Evolutionary conservation across 2,888 invertebrate genomes (phyloP), one percentile per base, ranked within the genome.

Genomic region (Keiferia lycopersicella): DNA sequence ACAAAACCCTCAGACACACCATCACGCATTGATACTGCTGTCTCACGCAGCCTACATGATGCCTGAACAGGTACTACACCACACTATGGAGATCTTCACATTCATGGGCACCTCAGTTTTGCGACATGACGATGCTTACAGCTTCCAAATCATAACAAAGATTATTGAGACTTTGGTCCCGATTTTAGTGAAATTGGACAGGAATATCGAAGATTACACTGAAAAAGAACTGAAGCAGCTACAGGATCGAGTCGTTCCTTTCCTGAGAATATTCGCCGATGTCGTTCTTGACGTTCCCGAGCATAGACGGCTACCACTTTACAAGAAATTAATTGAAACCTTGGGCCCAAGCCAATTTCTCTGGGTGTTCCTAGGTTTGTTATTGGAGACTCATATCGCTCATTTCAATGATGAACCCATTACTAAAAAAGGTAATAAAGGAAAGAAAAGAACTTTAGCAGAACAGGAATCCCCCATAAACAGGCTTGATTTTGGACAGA

Each of bases 41-140:
- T 94, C 96, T 0, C 94, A 96, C 65, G 95, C 96, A 14, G 97
- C 98, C 0, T 92, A 93, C 34, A 92, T 97, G 76, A 92, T 96
- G 65, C 98, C 98, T 0, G 94, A 95, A 66, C 95, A 96, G 86
- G 97, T 99, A 0, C 88, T 99, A 16, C 96, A 97, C 78, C 97
- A 98, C 76, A 96, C 98, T 3, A 98, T 99, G 95, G 96, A 98
- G 22, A 97, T 99, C 73, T 99, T 99, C 81, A 98, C 99, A 0
- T 99, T 99, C 79, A 98, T 99, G 95, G 99, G 99, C 0, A 96
- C 96, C 0, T 97, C 97, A 0, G 95, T 99, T 11, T 91, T 99
- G 0, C 93, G 98, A 11, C 97, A 98, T 73, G 99, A 99, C 79
- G 98, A 99, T 77, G 95, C 96, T 0, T 98, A 98, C 84, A 98